A percentile compares a stretch with the other conserved stretches of the same genome.
Evolutionary conservation across 1,140 invertebrate species (phyloP).

Genomic region (Acyrthosiphon pisum): DNA sequence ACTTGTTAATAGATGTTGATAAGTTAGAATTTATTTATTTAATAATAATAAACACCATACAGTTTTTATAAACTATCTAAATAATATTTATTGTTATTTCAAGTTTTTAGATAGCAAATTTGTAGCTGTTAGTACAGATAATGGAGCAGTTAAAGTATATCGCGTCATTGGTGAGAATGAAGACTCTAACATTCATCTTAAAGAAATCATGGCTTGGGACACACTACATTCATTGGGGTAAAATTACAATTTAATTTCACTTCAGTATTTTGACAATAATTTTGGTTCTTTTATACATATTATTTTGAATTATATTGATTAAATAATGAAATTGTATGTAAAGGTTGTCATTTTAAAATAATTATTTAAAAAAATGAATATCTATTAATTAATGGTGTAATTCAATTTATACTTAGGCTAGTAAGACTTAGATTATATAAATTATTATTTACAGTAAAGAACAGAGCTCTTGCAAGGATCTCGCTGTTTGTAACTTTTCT

Average conservation of each 20-base stretch:
- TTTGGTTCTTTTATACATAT: neutral
- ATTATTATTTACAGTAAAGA: conserved; percentile 29
- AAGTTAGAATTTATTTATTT: neutral
- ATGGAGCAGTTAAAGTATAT: conserved; percentile 71
- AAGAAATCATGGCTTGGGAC: conserved; percentile 67
- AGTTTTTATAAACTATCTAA: neutral
- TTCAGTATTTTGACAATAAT: neutral
- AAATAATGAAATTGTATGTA: neutral
- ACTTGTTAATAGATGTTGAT: neutral
- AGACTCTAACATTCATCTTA: conserved; percentile 63
- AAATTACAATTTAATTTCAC: conserved; percentile 62
- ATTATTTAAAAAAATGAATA: neutral
- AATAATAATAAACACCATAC: too few species aligned
- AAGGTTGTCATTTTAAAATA: neutral
- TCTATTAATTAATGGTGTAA: neutral
- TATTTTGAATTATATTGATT: neutral
- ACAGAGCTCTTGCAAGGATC: conserved; percentile 39
- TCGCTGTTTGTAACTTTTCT: conserved; percentile 43
- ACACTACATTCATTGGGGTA: conserved; percentile 67
- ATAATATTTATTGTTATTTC: conserved; percentile 59
- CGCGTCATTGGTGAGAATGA: conserved; percentile 69
- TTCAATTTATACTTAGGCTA: neutral
- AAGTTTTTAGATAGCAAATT: conserved; percentile 71
- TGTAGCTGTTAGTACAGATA: conserved; percentile 71
- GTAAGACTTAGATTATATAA: neutral